Evolutionary conservation across 1,140 invertebrate genomes (phyloP).

Genomic region (Cydia amplana): DNA sequence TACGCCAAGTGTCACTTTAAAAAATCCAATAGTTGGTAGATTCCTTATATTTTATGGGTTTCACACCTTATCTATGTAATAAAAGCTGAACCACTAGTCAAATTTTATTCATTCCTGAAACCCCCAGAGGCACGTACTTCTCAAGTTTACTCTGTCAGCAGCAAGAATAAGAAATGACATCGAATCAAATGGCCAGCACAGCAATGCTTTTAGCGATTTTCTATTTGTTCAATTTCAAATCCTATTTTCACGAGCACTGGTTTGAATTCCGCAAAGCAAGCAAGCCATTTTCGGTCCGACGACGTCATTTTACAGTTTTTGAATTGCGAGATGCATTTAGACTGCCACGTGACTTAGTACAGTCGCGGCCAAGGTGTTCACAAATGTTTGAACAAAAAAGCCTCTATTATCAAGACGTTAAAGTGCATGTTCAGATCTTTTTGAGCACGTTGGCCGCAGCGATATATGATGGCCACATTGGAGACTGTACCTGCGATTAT

Average conservation of each 20-base stretch:
- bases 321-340: constrained; percentile 14
- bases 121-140: not conserved
- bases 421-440: no score
- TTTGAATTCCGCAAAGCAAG: not conserved
- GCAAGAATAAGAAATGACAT: not conserved
- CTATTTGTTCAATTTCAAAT: not conserved
- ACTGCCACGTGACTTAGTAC: not conserved
- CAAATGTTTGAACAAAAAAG: no score
- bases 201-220: not conserved
- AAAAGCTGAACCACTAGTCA: not conserved
- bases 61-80: not conserved
- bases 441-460: no score
- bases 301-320: not conserved
- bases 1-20: no score
- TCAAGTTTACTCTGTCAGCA: constrained; percentile 14
- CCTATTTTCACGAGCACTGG: not conserved
- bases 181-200: constrained; percentile 8
- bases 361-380: no score
- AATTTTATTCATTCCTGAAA: not conserved
- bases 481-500: not conserved
- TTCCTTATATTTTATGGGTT: no score
- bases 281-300: not conserved
- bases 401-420: no score
- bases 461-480: no score
- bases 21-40: no score